Base-by-base conservation (phyloP, 2,113 vertebrate genomes). In the Salvelinus fontinalis region DNA sequence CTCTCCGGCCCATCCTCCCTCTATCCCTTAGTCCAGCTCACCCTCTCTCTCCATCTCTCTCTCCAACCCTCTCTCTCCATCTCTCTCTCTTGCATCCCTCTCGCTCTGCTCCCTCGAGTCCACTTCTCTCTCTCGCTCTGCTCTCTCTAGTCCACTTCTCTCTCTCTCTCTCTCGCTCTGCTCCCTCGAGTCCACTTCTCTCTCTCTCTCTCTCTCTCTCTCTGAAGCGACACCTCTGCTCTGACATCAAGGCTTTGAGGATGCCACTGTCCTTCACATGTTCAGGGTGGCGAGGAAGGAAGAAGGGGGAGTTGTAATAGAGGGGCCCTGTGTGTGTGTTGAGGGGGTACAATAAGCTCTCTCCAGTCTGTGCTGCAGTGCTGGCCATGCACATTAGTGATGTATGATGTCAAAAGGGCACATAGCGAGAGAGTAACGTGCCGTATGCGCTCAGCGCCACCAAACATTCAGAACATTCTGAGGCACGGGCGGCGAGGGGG, bases 361-460 rank as follows among this genome's bases (percentile, higher is more conserved):
- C 39, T n/a, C 29, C 31, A 9, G 9, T 29, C 5, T 14, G 18
- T 18, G 82, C 84, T 68, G 80, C 59, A 39, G 75, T 80, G 84
- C 83, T 85, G 34, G 72, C 71, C 78, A 26, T 79, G 83, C 80
- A 90, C 73, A 87, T 84, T 84, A 84, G 75, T 84, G 77, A 89
- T 81, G 80, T 74, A 80, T 84, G 84, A 87, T 88, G 88, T 87
- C 87, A 92, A 90, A 90, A 86, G 90, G 84, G 78, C 85, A 81
- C 74, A 84, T 77, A 79, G 77, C 54, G 27, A 84, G 73, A 86
- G 85, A 89, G 90, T 83, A 91, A 84, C 79, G 80, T 82, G 76
- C 69, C 70, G 76, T 79, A 73, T 84, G 79, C 64, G 74, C 49
- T 84, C 59, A 81, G 75, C 24, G 22, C 75, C 64, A 70, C 49